Evolutionary conservation across 2,888 invertebrate species (phyloP).

Genomic region (Tipula lateralis): DNA sequence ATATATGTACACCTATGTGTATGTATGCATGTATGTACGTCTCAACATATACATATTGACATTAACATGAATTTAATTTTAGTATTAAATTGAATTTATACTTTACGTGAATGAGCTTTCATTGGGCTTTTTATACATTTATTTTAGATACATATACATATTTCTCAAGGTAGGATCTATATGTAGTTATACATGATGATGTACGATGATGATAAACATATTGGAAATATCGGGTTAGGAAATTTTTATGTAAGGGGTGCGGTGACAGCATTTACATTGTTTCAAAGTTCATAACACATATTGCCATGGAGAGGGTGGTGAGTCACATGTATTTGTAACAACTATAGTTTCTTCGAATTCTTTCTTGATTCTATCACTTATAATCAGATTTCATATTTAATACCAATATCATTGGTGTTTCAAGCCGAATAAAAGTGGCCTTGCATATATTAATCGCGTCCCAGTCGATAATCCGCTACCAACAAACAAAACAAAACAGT

Average conservation of each 20-base stretch:
- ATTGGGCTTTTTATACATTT: neutral
- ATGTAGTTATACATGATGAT: neutral
- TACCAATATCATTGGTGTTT: too few relatives aligned
- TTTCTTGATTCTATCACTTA: too few relatives aligned
- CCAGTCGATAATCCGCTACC: too few relatives aligned
- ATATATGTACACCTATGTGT: too few relatives aligned
- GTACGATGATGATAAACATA: neutral
- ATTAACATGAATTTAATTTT: constrained; percentile 15
- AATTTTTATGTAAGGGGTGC: neutral
- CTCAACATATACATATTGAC: neutral
- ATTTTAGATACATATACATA: neutral
- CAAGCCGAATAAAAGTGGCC: too few relatives aligned
- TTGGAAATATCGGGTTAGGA: neutral
- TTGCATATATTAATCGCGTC: too few relatives aligned
- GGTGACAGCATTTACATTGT: neutral
- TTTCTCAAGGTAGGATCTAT: neutral
- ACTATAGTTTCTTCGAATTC: too few relatives aligned
- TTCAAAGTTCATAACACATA: neutral
- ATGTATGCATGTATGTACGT: neutral
- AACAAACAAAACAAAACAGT: too few relatives aligned
- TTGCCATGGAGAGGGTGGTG: neutral
- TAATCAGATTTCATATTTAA: too few relatives aligned
- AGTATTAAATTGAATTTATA: constrained; percentile 11
- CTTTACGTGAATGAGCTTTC: neutral
- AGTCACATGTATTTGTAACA: too few relatives aligned